These are phyloP conservation scores for Tychaedon coryphoeus DNA, from an alignment of 2,113 vertebrate species.

Conservation along the genomic window DNA sequence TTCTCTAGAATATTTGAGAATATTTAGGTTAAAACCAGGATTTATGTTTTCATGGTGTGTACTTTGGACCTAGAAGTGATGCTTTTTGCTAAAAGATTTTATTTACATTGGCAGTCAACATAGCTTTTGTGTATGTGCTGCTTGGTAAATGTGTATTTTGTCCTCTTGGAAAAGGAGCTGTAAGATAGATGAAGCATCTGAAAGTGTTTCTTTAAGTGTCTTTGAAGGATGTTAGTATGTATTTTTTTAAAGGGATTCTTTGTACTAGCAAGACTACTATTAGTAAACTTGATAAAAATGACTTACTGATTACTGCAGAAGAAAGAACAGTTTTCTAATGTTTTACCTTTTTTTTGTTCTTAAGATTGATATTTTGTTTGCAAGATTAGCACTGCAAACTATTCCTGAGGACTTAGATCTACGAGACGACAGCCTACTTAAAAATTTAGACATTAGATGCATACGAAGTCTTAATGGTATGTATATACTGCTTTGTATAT, in stretches of 20 bases:
- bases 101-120: background rate
- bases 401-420: constrained; percentile 88
- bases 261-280: background rate
- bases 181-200: background rate
- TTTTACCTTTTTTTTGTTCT: background rate
- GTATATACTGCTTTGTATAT: background rate
- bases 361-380: constrained; percentile 94
- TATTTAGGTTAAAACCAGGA: background rate
- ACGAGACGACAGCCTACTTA: constrained; percentile 83
- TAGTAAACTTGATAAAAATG: background rate
- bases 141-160: background rate
- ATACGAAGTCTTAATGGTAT: constrained; percentile 91
- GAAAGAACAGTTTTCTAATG: background rate
- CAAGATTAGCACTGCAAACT: constrained; percentile 84
- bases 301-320: background rate
- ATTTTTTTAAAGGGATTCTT: background rate
- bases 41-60: background rate
- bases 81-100: background rate
- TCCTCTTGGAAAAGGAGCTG: rapidly evolving
- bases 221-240: background rate
- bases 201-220: background rate
- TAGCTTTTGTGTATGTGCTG: background rate
- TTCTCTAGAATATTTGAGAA: background rate
- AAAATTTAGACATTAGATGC: constrained; percentile 87
- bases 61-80: background rate